A percentile compares a stretch with the other conserved stretches of the same genome.
phyloP scores from a whole-genome alignment of 2,888 invertebrate genomes.

The Iselma pallidipennis region DNA sequence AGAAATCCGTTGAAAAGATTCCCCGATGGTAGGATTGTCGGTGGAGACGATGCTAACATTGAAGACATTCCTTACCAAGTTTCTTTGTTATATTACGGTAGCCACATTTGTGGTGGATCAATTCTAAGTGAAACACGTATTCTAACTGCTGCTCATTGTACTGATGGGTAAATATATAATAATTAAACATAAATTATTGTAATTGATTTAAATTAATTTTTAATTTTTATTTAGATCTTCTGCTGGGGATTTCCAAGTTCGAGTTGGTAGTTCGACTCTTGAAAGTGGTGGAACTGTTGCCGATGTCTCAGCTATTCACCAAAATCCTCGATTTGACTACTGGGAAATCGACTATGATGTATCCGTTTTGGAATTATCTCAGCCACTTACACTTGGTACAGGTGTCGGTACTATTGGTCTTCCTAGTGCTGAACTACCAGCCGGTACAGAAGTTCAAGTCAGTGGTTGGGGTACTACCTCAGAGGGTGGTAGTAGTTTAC shows the following conservation, averaged over 20 bases:
- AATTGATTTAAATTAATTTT: not conserved
- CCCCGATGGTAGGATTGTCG: constrained; percentile 50
- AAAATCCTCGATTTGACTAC: no score
- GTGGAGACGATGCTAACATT: constrained; percentile 58
- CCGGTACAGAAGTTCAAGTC: constrained; percentile 21
- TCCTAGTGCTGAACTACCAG: not conserved
- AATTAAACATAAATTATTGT: not conserved
- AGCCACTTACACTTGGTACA: no score
- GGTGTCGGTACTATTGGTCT: not conserved
- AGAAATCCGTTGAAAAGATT: not conserved
- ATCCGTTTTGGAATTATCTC: no score
- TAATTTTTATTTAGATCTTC: not conserved
- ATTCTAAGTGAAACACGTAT: constrained; percentile 35
- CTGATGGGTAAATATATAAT: constrained; percentile 21
- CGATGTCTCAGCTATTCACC: no score
- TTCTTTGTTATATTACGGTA: constrained; percentile 56
- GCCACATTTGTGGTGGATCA: constrained; percentile 61
- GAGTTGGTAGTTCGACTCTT: not conserved
- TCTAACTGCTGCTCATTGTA: constrained; percentile 40
- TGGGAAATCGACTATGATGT: no score
- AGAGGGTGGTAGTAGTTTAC: no score
- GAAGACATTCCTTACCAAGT: constrained; percentile 61
- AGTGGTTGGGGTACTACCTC: constrained; percentile 41
- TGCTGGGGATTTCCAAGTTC: not conserved
- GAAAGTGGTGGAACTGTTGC: not conserved